Conservation (phyloP, 2,797 vertebrate genomes). For the Cyclura pinguis region DNA sequence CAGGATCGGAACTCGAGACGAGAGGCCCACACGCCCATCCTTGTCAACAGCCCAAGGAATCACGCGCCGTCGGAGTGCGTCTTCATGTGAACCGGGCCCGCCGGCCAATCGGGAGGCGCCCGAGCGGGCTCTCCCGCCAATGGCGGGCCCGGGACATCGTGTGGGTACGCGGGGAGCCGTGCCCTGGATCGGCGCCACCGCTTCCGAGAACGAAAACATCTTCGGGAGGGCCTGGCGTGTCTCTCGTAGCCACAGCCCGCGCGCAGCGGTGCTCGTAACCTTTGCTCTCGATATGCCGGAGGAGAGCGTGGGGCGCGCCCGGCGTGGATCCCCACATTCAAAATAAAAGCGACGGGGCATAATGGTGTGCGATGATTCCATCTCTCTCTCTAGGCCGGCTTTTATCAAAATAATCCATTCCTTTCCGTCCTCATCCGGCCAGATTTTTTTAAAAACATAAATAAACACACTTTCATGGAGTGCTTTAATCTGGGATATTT, state of each 20-base stretch:
- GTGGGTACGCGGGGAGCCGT: not conserved
- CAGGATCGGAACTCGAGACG: not conserved
- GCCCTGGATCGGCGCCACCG: not conserved
- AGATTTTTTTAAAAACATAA: no score
- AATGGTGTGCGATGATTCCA: not conserved
- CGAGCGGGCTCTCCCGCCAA: not conserved
- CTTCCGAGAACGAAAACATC: not conserved
- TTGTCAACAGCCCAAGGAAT: not conserved
- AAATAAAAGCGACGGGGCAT: not conserved
- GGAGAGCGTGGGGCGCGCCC: not conserved
- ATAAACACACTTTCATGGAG: no score
- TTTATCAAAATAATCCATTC: no score
- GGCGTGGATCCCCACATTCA: not conserved
- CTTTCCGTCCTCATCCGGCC: no score
- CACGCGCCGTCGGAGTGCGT: conserved; percentile 31
- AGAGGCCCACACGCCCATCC: no score
- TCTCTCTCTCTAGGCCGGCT: no score
- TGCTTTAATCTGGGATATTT: no score
- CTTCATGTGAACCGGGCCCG: conserved; percentile 25
- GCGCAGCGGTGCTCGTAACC: not conserved
- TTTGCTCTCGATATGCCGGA: not conserved
- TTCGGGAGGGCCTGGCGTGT: not conserved
- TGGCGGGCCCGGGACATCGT: not conserved
- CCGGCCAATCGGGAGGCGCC: conserved; percentile 38
- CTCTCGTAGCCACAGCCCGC: not conserved